These are phyloP conservation scores for Cepaea hortensis DNA, from an alignment of 2,888 invertebrate species.

Conservation along the genomic window DNA sequence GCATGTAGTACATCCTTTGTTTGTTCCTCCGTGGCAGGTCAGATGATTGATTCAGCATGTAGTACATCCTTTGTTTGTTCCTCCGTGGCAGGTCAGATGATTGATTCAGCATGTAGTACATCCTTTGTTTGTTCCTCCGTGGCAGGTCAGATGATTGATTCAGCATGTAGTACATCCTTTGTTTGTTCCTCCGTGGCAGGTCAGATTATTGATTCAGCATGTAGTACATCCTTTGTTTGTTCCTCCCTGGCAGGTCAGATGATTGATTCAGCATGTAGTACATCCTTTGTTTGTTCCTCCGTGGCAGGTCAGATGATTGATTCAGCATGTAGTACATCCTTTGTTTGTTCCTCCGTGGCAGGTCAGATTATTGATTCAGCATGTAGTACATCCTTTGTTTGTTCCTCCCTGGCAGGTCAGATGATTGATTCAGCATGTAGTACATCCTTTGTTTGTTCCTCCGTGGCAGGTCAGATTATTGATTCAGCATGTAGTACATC, in stretches of 20 bases:
- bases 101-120: not conserved
- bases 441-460: slow-evolving; percentile 12
- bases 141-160: slow-evolving; percentile 56
- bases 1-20: too few relatives aligned
- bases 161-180: too few relatives aligned
- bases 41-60: not conserved
- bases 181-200: slow-evolving; percentile 58
- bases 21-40: slow-evolving; percentile 61
- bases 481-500: too few relatives aligned
- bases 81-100: slow-evolving; percentile 61
- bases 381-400: too few relatives aligned
- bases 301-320: slow-evolving; percentile 59
- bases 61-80: too few relatives aligned
- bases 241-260: slow-evolving; percentile 61
- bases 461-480: slow-evolving; percentile 60
- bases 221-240: too few relatives aligned
- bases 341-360: slow-evolving; percentile 53
- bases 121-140: slow-evolving; percentile 48
- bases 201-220: slow-evolving; percentile 36
- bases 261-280: not conserved
- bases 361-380: slow-evolving; percentile 53
- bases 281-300: slow-evolving; percentile 31
- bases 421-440: not conserved
- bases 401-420: slow-evolving; percentile 61
- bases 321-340: too few relatives aligned